Conservation (phyloP, 2,797 vertebrate genomes). For the Neomorphus geoffroyi region DNA sequence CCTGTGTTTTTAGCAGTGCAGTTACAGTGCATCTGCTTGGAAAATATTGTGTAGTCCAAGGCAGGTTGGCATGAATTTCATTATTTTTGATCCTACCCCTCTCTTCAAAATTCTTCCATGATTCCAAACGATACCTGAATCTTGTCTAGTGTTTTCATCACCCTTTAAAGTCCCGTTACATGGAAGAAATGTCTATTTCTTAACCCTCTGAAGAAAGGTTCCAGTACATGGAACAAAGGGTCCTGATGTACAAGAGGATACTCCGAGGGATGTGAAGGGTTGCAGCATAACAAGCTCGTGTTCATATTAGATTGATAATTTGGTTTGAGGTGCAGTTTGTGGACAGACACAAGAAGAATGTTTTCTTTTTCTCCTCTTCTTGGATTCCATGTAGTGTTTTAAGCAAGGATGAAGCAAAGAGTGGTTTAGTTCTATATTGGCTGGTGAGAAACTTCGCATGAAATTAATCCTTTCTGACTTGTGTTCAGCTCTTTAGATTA, state of each 20-base stretch:
- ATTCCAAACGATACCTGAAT: neutral
- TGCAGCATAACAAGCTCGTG: neutral
- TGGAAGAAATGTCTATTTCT: neutral
- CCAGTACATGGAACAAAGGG: neutral
- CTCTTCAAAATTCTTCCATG: neutral
- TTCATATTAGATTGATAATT: neutral
- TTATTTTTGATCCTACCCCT: neutral
- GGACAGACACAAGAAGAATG: neutral
- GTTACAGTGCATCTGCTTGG: neutral
- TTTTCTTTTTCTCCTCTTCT: neutral
- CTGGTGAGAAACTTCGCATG: neutral
- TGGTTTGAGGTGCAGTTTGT: neutral
- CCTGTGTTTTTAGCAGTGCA: neutral
- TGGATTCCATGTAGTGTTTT: neutral
- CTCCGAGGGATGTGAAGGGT: neutral
- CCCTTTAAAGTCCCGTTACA: neutral
- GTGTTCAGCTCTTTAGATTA: neutral
- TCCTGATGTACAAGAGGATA: neutral
- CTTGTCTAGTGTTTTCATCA: neutral
- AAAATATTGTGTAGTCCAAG: neutral
- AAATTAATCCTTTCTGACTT: neutral
- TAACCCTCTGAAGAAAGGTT: neutral
- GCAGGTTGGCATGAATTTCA: neutral
- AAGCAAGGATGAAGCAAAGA: neutral
- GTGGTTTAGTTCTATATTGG: neutral